Evolutionary conservation across 1,140 invertebrate genomes (phyloP).

Genomic region (Leptopilina boulardi): DNA sequence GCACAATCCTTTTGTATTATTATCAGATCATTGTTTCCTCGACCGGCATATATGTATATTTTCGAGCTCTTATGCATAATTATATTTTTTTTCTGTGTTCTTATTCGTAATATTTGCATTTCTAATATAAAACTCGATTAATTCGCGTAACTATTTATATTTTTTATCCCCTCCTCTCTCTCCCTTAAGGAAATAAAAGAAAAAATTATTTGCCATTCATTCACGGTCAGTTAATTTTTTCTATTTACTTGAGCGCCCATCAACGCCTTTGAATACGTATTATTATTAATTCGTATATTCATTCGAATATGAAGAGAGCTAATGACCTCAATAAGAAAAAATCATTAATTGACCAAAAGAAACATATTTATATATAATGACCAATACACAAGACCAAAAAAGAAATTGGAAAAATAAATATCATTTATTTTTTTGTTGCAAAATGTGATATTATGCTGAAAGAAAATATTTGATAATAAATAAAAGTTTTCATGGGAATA

Average conservation of each 20-base stretch:
- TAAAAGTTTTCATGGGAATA: too few species aligned
- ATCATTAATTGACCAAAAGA: not conserved
- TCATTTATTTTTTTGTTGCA: too few species aligned
- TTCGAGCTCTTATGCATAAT: too few species aligned
- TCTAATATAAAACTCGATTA: not conserved
- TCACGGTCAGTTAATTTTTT: not conserved
- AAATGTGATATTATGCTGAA: too few species aligned
- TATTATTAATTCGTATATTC: not conserved
- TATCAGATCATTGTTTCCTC: not conserved
- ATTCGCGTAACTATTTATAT: not conserved
- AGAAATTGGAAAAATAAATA: too few species aligned
- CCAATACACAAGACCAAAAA: too few species aligned
- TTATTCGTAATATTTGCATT: constrained; percentile 18
- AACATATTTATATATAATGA: too few species aligned
- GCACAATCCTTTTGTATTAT: constrained; percentile 24
- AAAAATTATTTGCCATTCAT: not conserved
- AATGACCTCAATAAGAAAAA: too few species aligned
- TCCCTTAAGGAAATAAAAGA: not conserved
- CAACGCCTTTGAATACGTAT: not conserved
- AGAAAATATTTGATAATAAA: too few species aligned
- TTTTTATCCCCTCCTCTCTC: too few species aligned
- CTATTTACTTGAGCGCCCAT: not conserved
- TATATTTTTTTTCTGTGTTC: not conserved
- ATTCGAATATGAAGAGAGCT: not conserved
- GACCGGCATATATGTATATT: not conserved